Conservation (phyloP, 2,888 invertebrate species). For the Epinotia demarniana region DNA sequence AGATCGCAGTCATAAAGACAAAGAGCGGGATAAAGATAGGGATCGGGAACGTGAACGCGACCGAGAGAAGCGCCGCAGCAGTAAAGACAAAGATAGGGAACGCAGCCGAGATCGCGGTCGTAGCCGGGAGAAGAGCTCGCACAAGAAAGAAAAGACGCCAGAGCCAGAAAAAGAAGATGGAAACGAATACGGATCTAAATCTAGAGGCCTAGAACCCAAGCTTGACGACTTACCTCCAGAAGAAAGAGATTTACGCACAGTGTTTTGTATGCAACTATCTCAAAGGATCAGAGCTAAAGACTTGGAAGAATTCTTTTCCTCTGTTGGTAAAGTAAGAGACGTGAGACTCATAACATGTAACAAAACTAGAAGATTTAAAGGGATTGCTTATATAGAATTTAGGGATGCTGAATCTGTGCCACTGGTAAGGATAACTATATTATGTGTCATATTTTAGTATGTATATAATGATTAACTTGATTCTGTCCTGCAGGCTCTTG, state of each 20-base stretch:
- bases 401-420: slow-evolving; percentile 99
- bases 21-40: slow-evolving; percentile 56
- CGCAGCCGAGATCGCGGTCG: slow-evolving; percentile 68
- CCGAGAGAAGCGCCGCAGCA: slow-evolving; percentile 53
- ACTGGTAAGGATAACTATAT: slow-evolving; percentile 86
- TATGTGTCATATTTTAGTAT: background rate
- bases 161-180: slow-evolving; percentile 63
- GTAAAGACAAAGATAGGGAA: slow-evolving; percentile 67
- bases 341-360: slow-evolving; percentile 99
- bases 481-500: slow-evolving; percentile 90
- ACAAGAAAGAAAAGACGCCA: slow-evolving; percentile 68
- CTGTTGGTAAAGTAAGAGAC: slow-evolving; percentile 99
- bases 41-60: slow-evolving; percentile 56
- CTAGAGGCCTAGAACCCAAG: slow-evolving; percentile 83
- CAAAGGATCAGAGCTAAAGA: slow-evolving; percentile 97
- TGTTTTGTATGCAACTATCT: slow-evolving; percentile 99
- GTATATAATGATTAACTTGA: slow-evolving; percentile 28
- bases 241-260: slow-evolving; percentile 99
- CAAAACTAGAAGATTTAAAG: slow-evolving; percentile 99
- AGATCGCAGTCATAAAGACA: slow-evolving; percentile 53
- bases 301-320: slow-evolving; percentile 99
- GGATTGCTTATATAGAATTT: slow-evolving; percentile 99
- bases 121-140: slow-evolving; percentile 60
- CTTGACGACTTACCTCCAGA: slow-evolving; percentile 95
- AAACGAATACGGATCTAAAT: slow-evolving; percentile 74